Percentiles rank a stretch among this genome's conserved stretches.
phyloP scores from a whole-genome alignment of 2,113 vertebrate species.

The Nothobranchius kuhntae region DNA sequence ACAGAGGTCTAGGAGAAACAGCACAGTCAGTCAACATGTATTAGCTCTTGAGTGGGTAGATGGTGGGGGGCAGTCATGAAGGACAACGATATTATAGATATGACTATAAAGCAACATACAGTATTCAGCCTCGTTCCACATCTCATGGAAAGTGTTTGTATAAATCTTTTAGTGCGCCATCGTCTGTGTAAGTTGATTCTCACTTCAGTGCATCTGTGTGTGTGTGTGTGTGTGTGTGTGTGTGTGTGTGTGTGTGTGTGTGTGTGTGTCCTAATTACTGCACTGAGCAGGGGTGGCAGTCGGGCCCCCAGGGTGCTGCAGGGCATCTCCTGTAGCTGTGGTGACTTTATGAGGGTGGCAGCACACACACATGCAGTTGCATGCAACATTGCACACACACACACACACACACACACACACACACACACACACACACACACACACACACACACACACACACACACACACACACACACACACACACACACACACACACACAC shows the following conservation, averaged over 20 bases:
- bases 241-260: slow-evolving; percentile 33
- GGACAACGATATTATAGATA: slow-evolving; percentile 13
- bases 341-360: slow-evolving; percentile 68
- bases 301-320: slow-evolving; percentile 71
- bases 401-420: slow-evolving; percentile 19
- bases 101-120: slow-evolving; percentile 1
- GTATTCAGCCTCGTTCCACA: slow-evolving; percentile 15
- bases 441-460: slow-evolving; percentile 17
- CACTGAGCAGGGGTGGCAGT: slow-evolving; percentile 76
- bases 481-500: slow-evolving; percentile 14
- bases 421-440: slow-evolving; percentile 7
- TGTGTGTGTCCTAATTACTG: slow-evolving; percentile 74
- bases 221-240: slow-evolving; percentile 45
- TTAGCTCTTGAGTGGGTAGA: slow-evolving; percentile 1
- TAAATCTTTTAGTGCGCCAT: slow-evolving; percentile 16
- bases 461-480: slow-evolving; percentile 1
- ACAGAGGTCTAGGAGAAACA: slow-evolving; percentile 21
- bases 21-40: slow-evolving; percentile 7
- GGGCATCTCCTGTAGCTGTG: slow-evolving; percentile 76
- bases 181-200: slow-evolving; percentile 10
- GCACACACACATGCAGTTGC: slow-evolving; percentile 9
- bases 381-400: slow-evolving; percentile 1
- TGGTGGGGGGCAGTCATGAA: neutral
- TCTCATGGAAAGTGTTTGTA: slow-evolving; percentile 5
- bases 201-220: slow-evolving; percentile 3